Percentiles rank a stretch among this genome's conserved stretches.
These are phyloP conservation scores for Pristionchus fissidentatus DNA, from an alignment of 2,888 invertebrate genomes.

Conservation along the genomic window DNA sequence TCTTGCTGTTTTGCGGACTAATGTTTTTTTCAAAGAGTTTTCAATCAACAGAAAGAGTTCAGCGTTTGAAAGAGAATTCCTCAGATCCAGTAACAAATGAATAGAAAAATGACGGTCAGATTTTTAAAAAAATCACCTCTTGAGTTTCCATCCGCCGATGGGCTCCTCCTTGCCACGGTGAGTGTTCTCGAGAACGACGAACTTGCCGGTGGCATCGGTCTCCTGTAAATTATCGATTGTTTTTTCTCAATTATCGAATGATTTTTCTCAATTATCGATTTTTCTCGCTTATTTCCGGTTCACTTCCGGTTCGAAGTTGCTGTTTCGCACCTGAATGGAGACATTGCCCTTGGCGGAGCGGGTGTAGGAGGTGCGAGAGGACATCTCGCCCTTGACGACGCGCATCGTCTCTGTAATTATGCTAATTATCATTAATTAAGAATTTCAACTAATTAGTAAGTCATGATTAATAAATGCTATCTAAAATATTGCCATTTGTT, in stretches of 20 bases:
- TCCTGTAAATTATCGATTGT: constrained; percentile 71
- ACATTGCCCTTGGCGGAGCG: constrained; percentile 78
- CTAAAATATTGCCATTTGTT: too few species aligned
- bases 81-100: not conserved
- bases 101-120: not conserved
- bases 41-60: not conserved
- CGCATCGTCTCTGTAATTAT: constrained; percentile 68
- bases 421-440: too few species aligned
- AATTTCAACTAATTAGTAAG: too few species aligned
- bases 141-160: constrained; percentile 76
- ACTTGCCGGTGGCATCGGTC: constrained; percentile 78
- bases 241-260: not conserved
- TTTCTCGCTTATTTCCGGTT: not conserved
- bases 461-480: too few species aligned
- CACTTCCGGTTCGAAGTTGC: not conserved
- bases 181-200: constrained; percentile 78
- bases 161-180: constrained; percentile 74
- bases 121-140: constrained; percentile 58
- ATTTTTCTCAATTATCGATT: not conserved
- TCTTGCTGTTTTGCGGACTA: too few species aligned
- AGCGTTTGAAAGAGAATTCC: not conserved
- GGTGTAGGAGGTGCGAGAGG: constrained; percentile 78
- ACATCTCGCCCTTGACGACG: constrained; percentile 77
- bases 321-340: constrained; percentile 72
- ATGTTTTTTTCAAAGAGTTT: not conserved